These are phyloP conservation scores for Hirundichthys speculiger DNA, from an alignment of 2,113 vertebrate genomes.

Conservation along the genomic window DNA sequence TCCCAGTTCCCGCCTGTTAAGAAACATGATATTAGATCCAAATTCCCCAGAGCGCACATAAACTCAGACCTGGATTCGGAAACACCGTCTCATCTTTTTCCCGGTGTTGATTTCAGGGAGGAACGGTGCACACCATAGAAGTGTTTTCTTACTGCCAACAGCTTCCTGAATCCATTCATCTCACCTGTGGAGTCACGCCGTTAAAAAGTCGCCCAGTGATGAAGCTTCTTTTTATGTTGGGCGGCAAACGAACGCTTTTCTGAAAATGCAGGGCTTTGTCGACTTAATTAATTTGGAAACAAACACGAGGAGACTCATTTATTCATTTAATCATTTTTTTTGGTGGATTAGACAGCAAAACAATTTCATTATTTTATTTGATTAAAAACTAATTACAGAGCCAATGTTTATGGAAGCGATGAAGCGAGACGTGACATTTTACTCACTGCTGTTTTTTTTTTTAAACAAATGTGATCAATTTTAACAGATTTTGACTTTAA, in stretches of 20 bases:
- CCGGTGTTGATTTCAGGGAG: constrained; percentile 9
- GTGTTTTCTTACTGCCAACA: too few relatives aligned
- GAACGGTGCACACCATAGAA: too few relatives aligned
- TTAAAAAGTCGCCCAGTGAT: not conserved
- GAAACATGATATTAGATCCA: constrained; percentile 39
- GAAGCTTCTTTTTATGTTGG: not conserved
- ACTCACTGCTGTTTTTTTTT: too few relatives aligned
- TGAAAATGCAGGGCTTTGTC: not conserved
- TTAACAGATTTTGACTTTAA: too few relatives aligned
- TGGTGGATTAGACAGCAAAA: not conserved
- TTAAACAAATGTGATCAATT: too few relatives aligned
- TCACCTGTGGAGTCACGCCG: not conserved
- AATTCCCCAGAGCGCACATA: constrained; percentile 32
- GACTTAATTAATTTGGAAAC: not conserved
- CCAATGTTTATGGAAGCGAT: not conserved
- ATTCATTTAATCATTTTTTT: constrained; percentile 4
- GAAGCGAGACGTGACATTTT: too few relatives aligned
- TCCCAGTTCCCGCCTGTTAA: constrained; percentile 38
- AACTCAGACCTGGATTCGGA: constrained; percentile 32
- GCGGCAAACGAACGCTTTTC: not conserved
- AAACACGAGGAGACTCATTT: not conserved
- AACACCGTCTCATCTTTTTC: constrained; percentile 2
- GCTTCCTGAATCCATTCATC: not conserved
- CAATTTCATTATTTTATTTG: not conserved
- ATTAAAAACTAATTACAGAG: not conserved